Evolutionary conservation across 2,888 invertebrate genomes (phyloP).

Genomic region (Caenorhabditis doughertyi): DNA sequence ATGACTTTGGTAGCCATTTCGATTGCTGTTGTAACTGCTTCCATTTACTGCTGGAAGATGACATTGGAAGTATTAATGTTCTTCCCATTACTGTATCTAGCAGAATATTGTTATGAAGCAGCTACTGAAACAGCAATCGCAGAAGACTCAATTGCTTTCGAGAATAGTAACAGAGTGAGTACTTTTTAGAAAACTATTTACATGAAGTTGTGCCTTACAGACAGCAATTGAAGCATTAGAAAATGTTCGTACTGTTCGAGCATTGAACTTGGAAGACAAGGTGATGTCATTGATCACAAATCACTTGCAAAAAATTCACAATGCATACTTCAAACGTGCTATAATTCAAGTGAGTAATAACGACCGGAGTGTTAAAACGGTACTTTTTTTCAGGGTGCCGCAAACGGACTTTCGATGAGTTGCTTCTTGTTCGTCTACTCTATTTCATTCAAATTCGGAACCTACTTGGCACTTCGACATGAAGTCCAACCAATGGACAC

Average conservation of each 20-base stretch:
- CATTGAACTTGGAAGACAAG: conserved; percentile 79
- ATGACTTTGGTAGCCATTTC: conserved; percentile 31
- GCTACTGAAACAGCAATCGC: conserved; percentile 14
- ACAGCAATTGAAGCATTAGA: conserved; percentile 84
- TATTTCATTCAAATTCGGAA: conserved; percentile 83
- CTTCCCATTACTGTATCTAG: conserved; percentile 41
- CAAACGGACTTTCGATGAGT: conserved; percentile 81
- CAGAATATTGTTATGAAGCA: conserved; percentile 51
- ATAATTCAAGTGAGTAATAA: conserved; percentile 28
- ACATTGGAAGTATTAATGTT: conserved; percentile 38
- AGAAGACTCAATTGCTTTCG: conserved; percentile 56
- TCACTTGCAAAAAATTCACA: conserved; percentile 36
- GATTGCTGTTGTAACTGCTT: conserved; percentile 25
- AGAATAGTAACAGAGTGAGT: conserved; percentile 58
- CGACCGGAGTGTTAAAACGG: not conserved
- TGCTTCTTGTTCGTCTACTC: conserved; percentile 83
- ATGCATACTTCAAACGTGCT: conserved; percentile 33
- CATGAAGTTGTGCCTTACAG: conserved; percentile 59
- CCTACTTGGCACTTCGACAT: conserved; percentile 73
- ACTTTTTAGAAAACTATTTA: not conserved
- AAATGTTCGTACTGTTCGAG: conserved; percentile 84
- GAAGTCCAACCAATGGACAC: conserved; percentile 56
- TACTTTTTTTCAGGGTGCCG: conserved; percentile 68
- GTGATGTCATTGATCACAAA: conserved; percentile 37
- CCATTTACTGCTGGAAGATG: conserved; percentile 53